Evolutionary conservation across 1,140 invertebrate species (phyloP), one percentile per base, ranked within the genome.

Genomic region (Pantala flavescens): DNA sequence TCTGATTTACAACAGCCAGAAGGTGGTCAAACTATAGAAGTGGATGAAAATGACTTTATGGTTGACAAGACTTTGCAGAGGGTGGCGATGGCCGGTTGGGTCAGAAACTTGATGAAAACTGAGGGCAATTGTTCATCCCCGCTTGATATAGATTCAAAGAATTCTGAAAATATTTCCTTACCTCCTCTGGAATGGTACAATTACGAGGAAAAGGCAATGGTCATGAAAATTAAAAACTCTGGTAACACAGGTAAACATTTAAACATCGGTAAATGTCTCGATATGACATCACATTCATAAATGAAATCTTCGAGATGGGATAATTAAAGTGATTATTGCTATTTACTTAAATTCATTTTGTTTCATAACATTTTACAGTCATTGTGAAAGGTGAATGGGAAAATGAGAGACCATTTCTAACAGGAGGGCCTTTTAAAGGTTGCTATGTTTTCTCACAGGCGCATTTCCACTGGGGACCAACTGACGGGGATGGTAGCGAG

Each of bases 401-500:
- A 12, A 63, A 16, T 16, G 49, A 63, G n/a, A 63, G 49, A 23
- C 87, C 87, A 0, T 82, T 77, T 2, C 83, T 93, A 23, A 82
- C 89, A 11, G 92, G 92, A 0, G 93, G 93, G 0, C 83, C 93
- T 9, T 83, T 92, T 0, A 85, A 86, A 0, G 86, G 85, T 2
- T 87, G 85, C 75, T 97, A 95, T 79, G 82, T 88, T 43, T 93
- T 97, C 77, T 86, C 88, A 24, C 94, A 96, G 80, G 82, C 93
- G 49, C 93, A 95, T 82, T 90, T 95, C 36, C 42, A 70, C 42
- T 73, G 73, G 81, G 73, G 79, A 14, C 78, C 81, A 24, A 82
- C 81, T 63, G 84, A 83, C 23, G 80, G 81, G n/a, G 71, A 72
- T 5, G 71, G 83, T 83, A 1, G 79, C 74, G 73, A 79, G 85